Base-by-base conservation (phyloP, 2,888 invertebrate species). In the Orgyia antiqua region DNA sequence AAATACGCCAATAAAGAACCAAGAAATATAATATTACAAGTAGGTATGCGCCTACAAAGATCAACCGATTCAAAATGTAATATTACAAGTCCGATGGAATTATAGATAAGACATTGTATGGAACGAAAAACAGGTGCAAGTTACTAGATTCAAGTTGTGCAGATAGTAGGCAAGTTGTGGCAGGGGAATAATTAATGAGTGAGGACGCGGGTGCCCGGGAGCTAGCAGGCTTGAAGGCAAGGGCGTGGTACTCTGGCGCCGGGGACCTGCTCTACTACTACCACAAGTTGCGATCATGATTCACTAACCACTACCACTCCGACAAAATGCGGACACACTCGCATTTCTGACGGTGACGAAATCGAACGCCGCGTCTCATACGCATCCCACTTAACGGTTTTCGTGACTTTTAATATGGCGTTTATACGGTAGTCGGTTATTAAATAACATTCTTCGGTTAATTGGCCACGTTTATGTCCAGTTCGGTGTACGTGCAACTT, bases 241-340 rank as follows among this genome's bases (percentile, higher is more conserved):
- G 70, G 80, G 80, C 78, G 80, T 75, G 82, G 77, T 67, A 45
- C 51, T 42, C 49, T 68, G 82, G 80, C 82, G 82, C 83, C 80
- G 52, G 36, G 58, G 58, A 64, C 66, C 62, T 69, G 72, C 59
- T 68, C 57, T 47, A 59, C 63, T 62, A 56, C 49, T 36, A 44
- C 46, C 56, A 53, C 59, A 54, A 64, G 60, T 63, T 68, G 63
- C 53, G 51, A 57, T 49, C 57, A 70, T 74, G 76, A 77, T 72
- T 77, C 72, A 74, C 59, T 56, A 52, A 6, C 38, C 36, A 35
- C 58, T 49, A 58, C 58, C 56, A 60, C 56, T 56, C 51, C 53
- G 4, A 56, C 58, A 69, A 73, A 70, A 73, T 69, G 58, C 58
- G 57, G 60, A 59, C 62, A 63, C 58, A 55, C 51, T 63, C 69